A percentile compares a stretch with the other conserved stretches of the same genome.
Conservation (phyloP, 2,888 invertebrate genomes). For the Drosophila ezoana region DNA sequence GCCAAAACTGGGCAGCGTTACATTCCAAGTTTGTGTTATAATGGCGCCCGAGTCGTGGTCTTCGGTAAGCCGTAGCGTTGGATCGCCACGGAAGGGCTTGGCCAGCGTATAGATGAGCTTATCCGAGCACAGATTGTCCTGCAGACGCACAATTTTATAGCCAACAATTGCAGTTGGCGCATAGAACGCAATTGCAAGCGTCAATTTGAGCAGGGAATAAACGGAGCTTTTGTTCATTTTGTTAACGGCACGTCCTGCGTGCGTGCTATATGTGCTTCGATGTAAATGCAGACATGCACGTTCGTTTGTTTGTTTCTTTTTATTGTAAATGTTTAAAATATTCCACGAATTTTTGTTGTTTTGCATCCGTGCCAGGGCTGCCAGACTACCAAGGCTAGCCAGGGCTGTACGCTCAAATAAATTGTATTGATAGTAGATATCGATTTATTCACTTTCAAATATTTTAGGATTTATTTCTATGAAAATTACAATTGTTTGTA, state of each 20-base stretch:
- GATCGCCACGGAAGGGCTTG: conserved; percentile 80
- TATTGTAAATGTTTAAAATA: conserved; percentile 23
- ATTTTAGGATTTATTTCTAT: background rate
- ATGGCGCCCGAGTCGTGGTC: conserved; percentile 82
- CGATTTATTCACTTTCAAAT: background rate
- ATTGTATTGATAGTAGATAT: background rate
- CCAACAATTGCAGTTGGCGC: conserved; percentile 33
- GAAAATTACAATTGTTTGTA: background rate
- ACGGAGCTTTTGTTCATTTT: conserved; percentile 57
- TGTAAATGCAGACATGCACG: conserved; percentile 30
- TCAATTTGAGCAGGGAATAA: conserved; percentile 47
- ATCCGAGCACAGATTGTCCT: conserved; percentile 82
- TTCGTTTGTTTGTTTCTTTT: conserved; percentile 19
- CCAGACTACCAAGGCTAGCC: conserved; percentile 39
- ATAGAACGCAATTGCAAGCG: conserved; percentile 47
- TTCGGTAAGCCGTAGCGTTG: conserved; percentile 75
- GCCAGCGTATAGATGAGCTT: conserved; percentile 74
- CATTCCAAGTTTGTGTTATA: conserved; percentile 82
- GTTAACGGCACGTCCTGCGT: conserved; percentile 41
- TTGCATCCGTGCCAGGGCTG: conserved; percentile 56
- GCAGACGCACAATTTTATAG: conserved; percentile 74
- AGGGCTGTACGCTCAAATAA: conserved; percentile 15
- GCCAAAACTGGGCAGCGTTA: conserved; percentile 70
- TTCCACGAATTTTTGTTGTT: conserved; percentile 48
- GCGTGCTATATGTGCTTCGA: conserved; percentile 24